These are phyloP conservation scores for Cepaea nemoralis DNA, from an alignment of 1,140 invertebrate species.

Conservation along the genomic window DNA sequence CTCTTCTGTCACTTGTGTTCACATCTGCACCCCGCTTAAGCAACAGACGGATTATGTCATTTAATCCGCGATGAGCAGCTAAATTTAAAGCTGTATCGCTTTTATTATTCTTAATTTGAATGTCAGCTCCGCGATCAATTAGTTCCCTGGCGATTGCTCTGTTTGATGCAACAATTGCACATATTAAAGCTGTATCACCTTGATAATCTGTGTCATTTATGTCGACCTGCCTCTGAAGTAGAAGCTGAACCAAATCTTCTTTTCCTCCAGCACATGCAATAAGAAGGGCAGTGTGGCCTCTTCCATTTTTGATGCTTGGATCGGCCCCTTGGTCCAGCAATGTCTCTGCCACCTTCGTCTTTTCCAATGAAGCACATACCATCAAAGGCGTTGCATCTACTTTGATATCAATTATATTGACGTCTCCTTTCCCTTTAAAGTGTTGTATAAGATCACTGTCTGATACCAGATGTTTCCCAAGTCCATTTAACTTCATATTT, in stretches of 20 bases:
- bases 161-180: constrained; percentile 5
- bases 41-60: background rate
- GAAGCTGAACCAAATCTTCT: background rate
- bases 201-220: constrained; percentile 12
- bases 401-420: background rate
- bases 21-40: background rate
- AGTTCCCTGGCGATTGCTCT: background rate
- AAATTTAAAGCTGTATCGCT: constrained; percentile 2
- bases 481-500: too few species aligned
- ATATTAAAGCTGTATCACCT: background rate
- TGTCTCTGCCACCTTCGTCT: background rate
- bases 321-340: background rate
- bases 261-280: background rate
- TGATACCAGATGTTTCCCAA: background rate
- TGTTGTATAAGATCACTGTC: background rate
- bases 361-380: background rate
- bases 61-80: constrained; percentile 4
- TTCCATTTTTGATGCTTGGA: background rate
- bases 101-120: constrained; percentile 17
- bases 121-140: constrained; percentile 19
- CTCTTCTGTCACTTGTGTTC: background rate
- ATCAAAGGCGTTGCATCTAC: constrained; percentile 12
- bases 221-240: background rate
- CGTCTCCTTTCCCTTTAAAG: background rate
- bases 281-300: constrained; percentile 11